Evolutionary conservation across 2,113 vertebrate species (phyloP), one percentile per base, ranked within the genome.

Genomic region (Budorcas taxicolor): DNA sequence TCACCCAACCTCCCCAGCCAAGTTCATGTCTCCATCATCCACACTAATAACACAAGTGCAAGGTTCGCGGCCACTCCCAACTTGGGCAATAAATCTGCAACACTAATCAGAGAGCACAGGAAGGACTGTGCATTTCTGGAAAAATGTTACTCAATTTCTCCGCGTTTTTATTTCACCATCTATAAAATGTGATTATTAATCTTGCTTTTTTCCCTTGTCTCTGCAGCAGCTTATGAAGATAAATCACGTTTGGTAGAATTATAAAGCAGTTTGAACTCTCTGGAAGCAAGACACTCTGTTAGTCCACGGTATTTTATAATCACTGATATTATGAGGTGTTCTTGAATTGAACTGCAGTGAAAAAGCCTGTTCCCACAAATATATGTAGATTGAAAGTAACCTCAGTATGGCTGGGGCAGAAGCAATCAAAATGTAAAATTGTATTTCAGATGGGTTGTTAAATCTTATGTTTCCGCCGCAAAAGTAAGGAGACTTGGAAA

Each of bases 401-500:
- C 97, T 95, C 74, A 5, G 94, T 52, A 85, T 89, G 91, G 91
- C 50, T 90, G 82, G 97, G 97, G 96, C 97, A 97, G 92, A 97
- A 97, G 95, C 97, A 96, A 98, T 98, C 96, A 98, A 96, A 97
- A 96, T 97, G 93, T 93, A 95, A 97, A 98, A 97, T 29, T 90
- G 97, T 84, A 82, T 98, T 97, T 96, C 96, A 95, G 97, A 97
- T 40, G 81, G 90, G 92, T 33, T 95, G 97, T 97, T 97, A 96
- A 95, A 96, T 96, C 98, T 93, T 82, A 71, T n/a, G 97, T 95
- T 96, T 97, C 96, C 25, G 47, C 82, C 29, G 81, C 92, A 90
- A 92, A 94, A 94, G 80, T 93, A 82, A 93, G 95, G 90, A 89
- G 93, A 90, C 81, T 71, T 81, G 43, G 64, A 76, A 92, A 93